Evolutionary conservation across 2,888 invertebrate species (phyloP), one percentile per base, ranked within the genome.

Genomic region (Limenitis camilla): DNA sequence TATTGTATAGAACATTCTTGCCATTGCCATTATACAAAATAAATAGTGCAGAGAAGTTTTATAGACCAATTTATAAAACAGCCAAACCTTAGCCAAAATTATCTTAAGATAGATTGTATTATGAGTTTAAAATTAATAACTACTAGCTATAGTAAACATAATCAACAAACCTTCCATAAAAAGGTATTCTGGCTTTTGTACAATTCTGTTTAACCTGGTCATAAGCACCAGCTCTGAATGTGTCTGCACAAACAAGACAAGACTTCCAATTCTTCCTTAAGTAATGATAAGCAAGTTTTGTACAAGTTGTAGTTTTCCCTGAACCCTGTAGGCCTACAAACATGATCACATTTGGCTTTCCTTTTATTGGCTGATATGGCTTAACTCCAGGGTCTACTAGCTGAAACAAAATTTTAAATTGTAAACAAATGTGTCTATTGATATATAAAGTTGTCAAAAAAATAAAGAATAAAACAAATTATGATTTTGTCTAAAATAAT

Each of bases 181-280:
- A 99, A 2, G 99, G 99, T 87, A 99, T 99, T 68, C 99, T 92
- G 35, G 99, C 98, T 87, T 98, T 98, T 10, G 98, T 98, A 68
- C 98, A 98, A 86, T 98, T 99, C 78, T 99, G 99, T 89, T 99
- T 99, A 55, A 99, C 92, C 87, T 99, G 99, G 89, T 99, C 99
- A 72, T 99, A 99, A 57, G 99, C 99, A 81, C 99, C 99, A 68
- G 99, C 99, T 87, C 99, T 92, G 89, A 99, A 99, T 43, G 99
- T n/a, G n/a, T n/a, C n/a, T n/a, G n/a, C n/a, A n/a, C n/a, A n/a
- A 32, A 99, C 98, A 45, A 99, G 89, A 74, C 97, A 97, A 28
- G 98, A 96, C 78, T 99, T 99, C 99, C 99, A 99, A 68, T 98
- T 98, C 81, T 99, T 99, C 74, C 97, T 96, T 76, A 98, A 92